These are phyloP conservation scores for Eremophila alpestris DNA, from an alignment of 2,797 vertebrate species.

Conservation along the genomic window DNA sequence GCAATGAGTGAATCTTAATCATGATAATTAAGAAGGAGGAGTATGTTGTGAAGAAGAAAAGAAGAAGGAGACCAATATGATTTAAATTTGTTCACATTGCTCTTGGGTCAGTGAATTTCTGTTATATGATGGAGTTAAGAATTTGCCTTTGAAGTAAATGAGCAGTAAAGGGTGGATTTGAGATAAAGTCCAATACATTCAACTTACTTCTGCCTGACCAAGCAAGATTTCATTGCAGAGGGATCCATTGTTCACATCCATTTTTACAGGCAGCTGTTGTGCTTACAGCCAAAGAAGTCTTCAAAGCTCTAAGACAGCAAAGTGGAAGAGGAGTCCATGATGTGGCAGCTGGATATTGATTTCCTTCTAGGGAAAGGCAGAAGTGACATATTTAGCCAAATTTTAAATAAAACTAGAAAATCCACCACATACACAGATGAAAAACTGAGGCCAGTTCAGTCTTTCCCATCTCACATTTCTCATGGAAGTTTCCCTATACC, in stretches of 20 bases:
- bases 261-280: constrained; percentile 26
- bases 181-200: constrained; percentile 18
- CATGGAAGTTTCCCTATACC: neutral
- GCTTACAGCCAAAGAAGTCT: neutral
- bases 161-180: constrained; percentile 10
- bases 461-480: neutral
- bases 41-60: neutral
- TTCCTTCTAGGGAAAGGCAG: neutral
- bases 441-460: neutral
- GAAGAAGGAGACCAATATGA: constrained; percentile 18
- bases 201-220: constrained; percentile 49
- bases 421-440: neutral
- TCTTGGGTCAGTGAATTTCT: constrained; percentile 63
- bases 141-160: constrained; percentile 44
- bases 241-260: neutral
- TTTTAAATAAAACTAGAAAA: neutral
- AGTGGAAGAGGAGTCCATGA: neutral
- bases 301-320: neutral
- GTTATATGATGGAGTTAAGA: constrained; percentile 43
- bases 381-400: neutral
- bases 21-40: constrained; percentile 36
- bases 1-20: constrained; percentile 32
- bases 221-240: constrained; percentile 18
- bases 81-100: constrained; percentile 54
- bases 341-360: neutral